Conservation (phyloP, 2,888 invertebrate species). For the Aphrophora alni region DNA sequence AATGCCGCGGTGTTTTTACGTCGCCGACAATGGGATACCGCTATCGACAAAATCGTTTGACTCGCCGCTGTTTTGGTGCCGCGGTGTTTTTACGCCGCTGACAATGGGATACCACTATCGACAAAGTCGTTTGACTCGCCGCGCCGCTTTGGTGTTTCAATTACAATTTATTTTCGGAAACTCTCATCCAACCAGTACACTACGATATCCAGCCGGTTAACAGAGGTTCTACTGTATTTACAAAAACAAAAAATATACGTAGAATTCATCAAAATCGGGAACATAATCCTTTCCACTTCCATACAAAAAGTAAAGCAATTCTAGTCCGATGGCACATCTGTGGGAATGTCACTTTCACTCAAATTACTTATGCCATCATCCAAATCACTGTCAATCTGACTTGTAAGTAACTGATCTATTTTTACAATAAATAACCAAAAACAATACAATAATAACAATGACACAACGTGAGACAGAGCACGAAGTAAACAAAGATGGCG, state of each 20-base stretch:
- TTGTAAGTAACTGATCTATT: not conserved
- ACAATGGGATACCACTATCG: no score
- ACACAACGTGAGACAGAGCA: not conserved
- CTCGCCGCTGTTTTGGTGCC: no score
- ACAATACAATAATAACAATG: not conserved
- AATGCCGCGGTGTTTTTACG: no score
- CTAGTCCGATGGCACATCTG: not conserved
- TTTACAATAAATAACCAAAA: not conserved
- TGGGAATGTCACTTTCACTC: not conserved
- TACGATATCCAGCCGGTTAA: no score
- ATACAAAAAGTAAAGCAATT: not conserved
- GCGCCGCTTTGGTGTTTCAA: no score
- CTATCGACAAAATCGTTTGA: no score
- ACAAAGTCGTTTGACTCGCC: no score
- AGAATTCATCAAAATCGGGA: not conserved
- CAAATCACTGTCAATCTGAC: not conserved
- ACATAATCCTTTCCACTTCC: not conserved
- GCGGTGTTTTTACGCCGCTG: no score
- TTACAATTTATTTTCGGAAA: no score
- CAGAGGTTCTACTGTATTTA: no score
- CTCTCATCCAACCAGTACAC: no score
- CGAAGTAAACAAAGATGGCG: not conserved
- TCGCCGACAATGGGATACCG: no score
- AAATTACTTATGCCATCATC: not conserved
- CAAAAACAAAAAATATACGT: not conserved